Base-by-base conservation (phyloP, 2,797 vertebrate species). In the Centroberyx gerrardi region DNA sequence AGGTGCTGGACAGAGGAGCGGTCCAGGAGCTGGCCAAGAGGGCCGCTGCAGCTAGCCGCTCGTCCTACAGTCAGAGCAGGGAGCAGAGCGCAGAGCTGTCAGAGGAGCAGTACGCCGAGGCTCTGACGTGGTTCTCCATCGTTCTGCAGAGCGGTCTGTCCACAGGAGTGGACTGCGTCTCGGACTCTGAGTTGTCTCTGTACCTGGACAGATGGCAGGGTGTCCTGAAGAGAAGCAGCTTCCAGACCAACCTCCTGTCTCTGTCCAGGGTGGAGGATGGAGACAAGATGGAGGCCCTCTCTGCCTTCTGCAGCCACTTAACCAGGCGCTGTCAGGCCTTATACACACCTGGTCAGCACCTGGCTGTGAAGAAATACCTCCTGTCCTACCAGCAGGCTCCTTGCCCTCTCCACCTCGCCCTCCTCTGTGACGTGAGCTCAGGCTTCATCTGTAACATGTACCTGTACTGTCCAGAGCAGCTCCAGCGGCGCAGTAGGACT, bases 371-470 rank as follows among this genome's bases (percentile, higher is more conserved):
- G 84, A 95, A 94, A 67, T 95, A 92, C 82, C 72, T 38, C 29
- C 87, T 95, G 0, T 78, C 64, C 36, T 74, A 78, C 67, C 81
- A 87, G 48, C 70, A 80, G 27, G 40, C 42, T 1, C 53, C 59
- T 0, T 87, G 82, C 67, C 68, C 87, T 3, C 84, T 94, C 28
- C 79, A 87, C 8, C 81, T 93, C 0, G 93, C 89, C 51, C 68
- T 95, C 36, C 91, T 95, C 27, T 91, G 84, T 27, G 94, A 94
- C 60, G 14, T 63, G 0, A 82, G 79, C 71, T 87, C 92, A 0
- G 92, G 93, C 5, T 94, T 94, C 29, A 85, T 94, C 77, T 94
- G 92, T 53, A 94, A 93, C 84, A 87, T 92, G 84, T 88, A 65
- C 48, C 84, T 93, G 56, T 94, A 93, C 69, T 76, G 88, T 29